These are phyloP conservation scores for Allacma fusca DNA, from an alignment of 2,888 invertebrate species.

Conservation along the genomic window DNA sequence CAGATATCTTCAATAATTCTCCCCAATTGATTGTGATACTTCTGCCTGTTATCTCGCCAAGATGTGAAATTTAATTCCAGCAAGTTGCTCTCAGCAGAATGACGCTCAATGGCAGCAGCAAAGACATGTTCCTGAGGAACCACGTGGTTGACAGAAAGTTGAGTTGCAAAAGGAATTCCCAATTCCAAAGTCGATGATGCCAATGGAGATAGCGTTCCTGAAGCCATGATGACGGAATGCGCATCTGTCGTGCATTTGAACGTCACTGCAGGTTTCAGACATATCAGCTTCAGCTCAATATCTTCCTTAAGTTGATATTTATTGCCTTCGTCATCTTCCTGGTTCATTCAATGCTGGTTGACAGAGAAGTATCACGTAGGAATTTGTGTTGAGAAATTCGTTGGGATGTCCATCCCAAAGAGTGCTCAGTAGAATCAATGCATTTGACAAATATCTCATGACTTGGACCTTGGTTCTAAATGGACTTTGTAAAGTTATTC, in stretches of 20 bases:
- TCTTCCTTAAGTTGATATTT: too few relatives aligned
- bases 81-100: background rate
- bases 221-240: conserved; percentile 53
- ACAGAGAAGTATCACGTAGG: too few relatives aligned
- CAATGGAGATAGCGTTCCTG: conserved; percentile 55
- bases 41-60: background rate
- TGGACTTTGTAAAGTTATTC: too few relatives aligned
- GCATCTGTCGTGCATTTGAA: conserved; percentile 49
- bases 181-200: conserved; percentile 53
- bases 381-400: too few relatives aligned
- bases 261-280: conserved; percentile 56
- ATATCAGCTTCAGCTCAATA: conserved; percentile 44
- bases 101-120: conserved; percentile 31
- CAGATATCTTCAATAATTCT: conserved; percentile 48
- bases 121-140: conserved; percentile 46
- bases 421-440: too few relatives aligned
- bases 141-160: conserved; percentile 51
- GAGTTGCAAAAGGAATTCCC: conserved; percentile 42
- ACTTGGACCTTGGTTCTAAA: too few relatives aligned
- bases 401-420: too few relatives aligned
- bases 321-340: too few relatives aligned
- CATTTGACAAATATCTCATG: too few relatives aligned
- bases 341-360: too few relatives aligned
- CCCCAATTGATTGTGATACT: conserved; percentile 48
- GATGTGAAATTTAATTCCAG: background rate